phyloP scores from a whole-genome alignment of 2,113 vertebrate species.

The Felis catus region F.catus_Fca126_mat1.0 CM031415.1:110516001-110516500 shows the following conservation, averaged over 20 bases:
- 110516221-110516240: constrained; percentile 16
- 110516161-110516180: not conserved
- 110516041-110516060: not conserved
- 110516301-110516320: not conserved
- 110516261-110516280: not conserved
- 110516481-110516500: not conserved
- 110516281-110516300: not conserved
- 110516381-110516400: not conserved
- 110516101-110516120: not conserved
- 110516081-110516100: not conserved
- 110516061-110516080: not conserved
- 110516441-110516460: not conserved
- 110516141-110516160: not conserved
- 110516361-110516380: not conserved
- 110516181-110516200: not conserved
- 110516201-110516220: not conserved
- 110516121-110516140: not conserved
- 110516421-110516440: not conserved
- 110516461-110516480: no score
- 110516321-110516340: not conserved
- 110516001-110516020: not conserved
- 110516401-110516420: not conserved
- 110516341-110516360: not conserved
- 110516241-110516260: not conserved
- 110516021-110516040: not conserved